Evolutionary conservation across 23 tunicate species (phyloP).

Genomic region (Aplidium turbinatum): DNA sequence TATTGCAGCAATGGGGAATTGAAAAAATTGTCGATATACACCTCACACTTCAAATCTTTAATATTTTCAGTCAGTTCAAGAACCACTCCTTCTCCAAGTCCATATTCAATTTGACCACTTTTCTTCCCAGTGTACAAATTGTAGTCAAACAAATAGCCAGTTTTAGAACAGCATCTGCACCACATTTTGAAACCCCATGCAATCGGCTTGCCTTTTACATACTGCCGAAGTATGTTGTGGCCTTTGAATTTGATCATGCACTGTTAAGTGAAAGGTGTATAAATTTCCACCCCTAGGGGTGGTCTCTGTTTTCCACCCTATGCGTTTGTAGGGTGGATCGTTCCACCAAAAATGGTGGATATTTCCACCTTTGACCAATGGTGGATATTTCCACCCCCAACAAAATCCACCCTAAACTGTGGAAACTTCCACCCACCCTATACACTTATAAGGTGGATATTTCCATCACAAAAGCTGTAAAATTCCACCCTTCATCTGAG

Average conservation of each 20-base stretch:
- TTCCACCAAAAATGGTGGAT: no score
- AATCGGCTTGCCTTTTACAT: constrained; percentile 18
- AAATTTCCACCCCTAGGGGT: no score
- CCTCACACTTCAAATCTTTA: background rate
- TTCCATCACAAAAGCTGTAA: no score
- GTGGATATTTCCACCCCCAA: no score
- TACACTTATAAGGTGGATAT: no score
- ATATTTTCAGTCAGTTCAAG: constrained; percentile 12
- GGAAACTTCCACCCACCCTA: no score
- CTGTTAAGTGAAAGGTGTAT: no score
- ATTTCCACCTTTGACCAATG: no score
- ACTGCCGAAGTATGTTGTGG: constrained; percentile 7
- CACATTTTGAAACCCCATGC: constrained; percentile 23
- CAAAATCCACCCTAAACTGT: no score
- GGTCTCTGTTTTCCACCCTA: no score
- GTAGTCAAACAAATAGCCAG: constrained; percentile 9
- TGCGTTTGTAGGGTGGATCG: no score
- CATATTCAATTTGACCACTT: constrained; percentile 5
- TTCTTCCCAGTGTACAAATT: constrained; percentile 9
- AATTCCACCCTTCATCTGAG: no score
- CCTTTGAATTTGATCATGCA: constrained; percentile 25
- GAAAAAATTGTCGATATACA: constrained; percentile 20
- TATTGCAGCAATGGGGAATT: constrained; percentile 10
- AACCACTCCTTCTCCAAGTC: constrained; percentile 22
- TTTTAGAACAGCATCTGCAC: constrained; percentile 15